Base-by-base conservation (phyloP, 2,888 invertebrate genomes). In the Furcula furcula region DNA sequence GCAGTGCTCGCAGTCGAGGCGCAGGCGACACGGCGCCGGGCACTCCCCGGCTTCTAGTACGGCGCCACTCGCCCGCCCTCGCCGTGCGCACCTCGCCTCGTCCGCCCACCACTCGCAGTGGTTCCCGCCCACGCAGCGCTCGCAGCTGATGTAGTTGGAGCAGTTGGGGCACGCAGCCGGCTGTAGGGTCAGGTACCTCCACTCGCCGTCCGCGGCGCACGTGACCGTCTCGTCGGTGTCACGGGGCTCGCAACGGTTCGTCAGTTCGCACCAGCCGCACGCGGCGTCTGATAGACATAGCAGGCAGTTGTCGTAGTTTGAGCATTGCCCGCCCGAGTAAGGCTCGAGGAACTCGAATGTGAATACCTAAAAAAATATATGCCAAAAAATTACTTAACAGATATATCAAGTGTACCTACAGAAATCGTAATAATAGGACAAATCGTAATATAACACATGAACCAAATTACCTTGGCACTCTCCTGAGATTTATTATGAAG, bases 91-190 rank as follows among this genome's bases (percentile, higher is more conserved):
- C 12, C 94, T 91, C 0, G 97, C 96, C 65, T 96, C 96, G 54
- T 96, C 95, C 0, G 94, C 92, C 93, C 95, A 94, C 98, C 98
- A 98, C 80, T 98, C 98, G 80, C 98, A 98, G 22, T 93, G 78
- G 11, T 93, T 78, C 22, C 92, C 93, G n/a, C 92, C 79, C 2
- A 96, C 93, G 77, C 98, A 98, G 13, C 94, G 92, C 55, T 94
- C 93, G 73, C 98, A 98, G 30, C 95, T 94, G 31, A 97, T 96
- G 74, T 94, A 94, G 76, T 97, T 97, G 0, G 95, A 94, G 71
- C 98, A 98, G 62, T 95, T 94, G 6, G 95, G 93, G 68, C 98
- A 98, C 14, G 94, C 93, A 11, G 93, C 92, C 0, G 97, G 94
- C 56, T 94, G 94, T 48, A 95, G 91, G 1, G 95, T 95, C 7